phyloP scores from a whole-genome alignment of 2,797 vertebrate species.

The Esox masquinongy region DNA sequence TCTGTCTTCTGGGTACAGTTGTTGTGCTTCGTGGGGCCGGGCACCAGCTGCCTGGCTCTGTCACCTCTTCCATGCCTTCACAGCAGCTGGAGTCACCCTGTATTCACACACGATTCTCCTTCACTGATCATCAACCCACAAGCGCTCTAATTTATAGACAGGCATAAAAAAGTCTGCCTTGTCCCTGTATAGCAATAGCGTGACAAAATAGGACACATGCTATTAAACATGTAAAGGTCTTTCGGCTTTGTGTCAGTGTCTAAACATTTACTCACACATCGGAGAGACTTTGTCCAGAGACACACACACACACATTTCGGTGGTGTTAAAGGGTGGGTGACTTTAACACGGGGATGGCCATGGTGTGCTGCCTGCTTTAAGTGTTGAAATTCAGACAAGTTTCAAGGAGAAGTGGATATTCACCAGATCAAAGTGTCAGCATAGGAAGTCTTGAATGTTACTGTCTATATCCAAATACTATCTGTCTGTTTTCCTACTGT shows the following conservation, averaged over 20 bases:
- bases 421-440: constrained; percentile 65
- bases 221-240: constrained; percentile 72
- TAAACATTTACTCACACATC: constrained; percentile 20
- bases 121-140: constrained; percentile 78
- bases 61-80: constrained; percentile 11
- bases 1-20: constrained; percentile 51
- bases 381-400: constrained; percentile 55
- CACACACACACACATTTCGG: not conserved
- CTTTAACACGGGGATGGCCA: not conserved
- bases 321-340: not conserved
- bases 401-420: constrained; percentile 68
- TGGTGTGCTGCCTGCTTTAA: not conserved
- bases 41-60: constrained; percentile 10
- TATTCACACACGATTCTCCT: constrained; percentile 70
- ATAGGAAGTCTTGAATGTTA: constrained; percentile 62
- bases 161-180: constrained; percentile 73
- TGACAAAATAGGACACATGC: constrained; percentile 75
- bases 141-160: constrained; percentile 74
- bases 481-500: constrained; percentile 55
- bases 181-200: constrained; percentile 61
- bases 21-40: constrained; percentile 27
- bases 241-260: constrained; percentile 23
- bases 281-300: constrained; percentile 9
- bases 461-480: constrained; percentile 69
- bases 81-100: constrained; percentile 31